These are phyloP conservation scores for Scylla paramamosain DNA, from an alignment of 1,140 invertebrate genomes.

Conservation along the genomic window DNA sequence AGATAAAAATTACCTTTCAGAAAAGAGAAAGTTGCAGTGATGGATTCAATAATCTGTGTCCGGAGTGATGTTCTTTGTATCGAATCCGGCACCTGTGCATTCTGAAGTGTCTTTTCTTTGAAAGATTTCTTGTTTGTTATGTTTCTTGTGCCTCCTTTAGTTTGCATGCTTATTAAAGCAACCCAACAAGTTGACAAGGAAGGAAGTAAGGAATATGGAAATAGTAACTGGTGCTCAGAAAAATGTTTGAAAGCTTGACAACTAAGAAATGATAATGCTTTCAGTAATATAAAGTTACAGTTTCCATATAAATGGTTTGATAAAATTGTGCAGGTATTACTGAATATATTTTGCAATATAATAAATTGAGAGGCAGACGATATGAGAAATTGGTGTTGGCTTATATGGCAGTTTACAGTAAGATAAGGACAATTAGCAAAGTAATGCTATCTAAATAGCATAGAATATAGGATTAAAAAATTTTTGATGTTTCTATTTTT, in stretches of 20 bases:
- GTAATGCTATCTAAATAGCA: constrained; percentile 60
- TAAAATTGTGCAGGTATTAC: constrained; percentile 14
- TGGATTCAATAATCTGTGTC: constrained; percentile 63
- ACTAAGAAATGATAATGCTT: constrained; percentile 35
- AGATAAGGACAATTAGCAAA: constrained; percentile 68
- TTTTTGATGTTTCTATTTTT: constrained; percentile 32
- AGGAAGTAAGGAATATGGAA: constrained; percentile 74
- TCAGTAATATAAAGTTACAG: constrained; percentile 24
- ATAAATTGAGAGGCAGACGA: constrained; percentile 74
- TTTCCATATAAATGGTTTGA: background rate
- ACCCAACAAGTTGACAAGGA: constrained; percentile 76
- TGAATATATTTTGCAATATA: constrained; percentile 28
- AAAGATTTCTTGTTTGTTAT: constrained; percentile 70
- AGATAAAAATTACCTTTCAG: constrained; percentile 74
- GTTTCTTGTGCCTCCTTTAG: constrained; percentile 73
- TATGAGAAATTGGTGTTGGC: constrained; percentile 76
- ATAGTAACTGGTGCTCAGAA: constrained; percentile 72
- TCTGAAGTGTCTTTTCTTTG: constrained; percentile 63
- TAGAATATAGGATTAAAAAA: constrained; percentile 58
- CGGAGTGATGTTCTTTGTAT: constrained; percentile 44
- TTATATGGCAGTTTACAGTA: constrained; percentile 72
- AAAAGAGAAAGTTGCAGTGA: constrained; percentile 63
- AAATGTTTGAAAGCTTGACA: constrained; percentile 52
- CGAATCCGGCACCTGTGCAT: constrained; percentile 30
- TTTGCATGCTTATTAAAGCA: constrained; percentile 75